A percentile compares a stretch with the other conserved stretches of the same genome.
Evolutionary conservation across 1,140 invertebrate species (phyloP).

Genomic region (Pantala flavescens): DNA sequence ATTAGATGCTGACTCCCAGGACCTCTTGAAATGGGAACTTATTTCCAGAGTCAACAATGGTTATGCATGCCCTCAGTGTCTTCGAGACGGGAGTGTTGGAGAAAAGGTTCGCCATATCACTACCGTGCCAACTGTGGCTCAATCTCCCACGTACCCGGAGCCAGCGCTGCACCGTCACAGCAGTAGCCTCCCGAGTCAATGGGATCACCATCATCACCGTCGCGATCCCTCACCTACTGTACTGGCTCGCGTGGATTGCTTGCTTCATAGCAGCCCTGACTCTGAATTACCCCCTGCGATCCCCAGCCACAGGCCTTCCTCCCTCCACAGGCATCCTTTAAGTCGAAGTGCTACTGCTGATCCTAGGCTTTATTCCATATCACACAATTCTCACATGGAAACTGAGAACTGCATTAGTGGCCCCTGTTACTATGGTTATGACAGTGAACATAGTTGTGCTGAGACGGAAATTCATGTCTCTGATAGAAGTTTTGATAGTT

Average conservation of each 20-base stretch:
- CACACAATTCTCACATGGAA: background rate
- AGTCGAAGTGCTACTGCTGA: background rate
- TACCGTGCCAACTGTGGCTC: background rate
- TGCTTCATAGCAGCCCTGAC: constrained; percentile 3
- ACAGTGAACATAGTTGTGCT: constrained; percentile 35
- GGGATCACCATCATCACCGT: background rate
- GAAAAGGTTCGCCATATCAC: constrained; percentile 8
- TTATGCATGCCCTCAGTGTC: background rate
- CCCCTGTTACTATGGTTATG: constrained; percentile 33
- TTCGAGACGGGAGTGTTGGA: background rate
- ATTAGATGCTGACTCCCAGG: constrained; percentile 7
- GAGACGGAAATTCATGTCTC: constrained; percentile 30
- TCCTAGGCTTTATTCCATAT: background rate
- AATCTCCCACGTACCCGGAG: background rate
- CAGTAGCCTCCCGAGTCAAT: background rate
- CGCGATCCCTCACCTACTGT: background rate
- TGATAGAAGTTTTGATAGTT: constrained; percentile 12
- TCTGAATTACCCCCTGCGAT: background rate
- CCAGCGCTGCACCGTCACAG: background rate
- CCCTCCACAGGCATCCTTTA: background rate
- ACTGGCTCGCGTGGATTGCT: constrained; percentile 2
- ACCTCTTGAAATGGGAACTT: constrained; percentile 9
- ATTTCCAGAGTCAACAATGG: constrained; percentile 1
- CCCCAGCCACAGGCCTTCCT: background rate
- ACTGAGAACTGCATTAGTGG: background rate